Base-by-base conservation (phyloP, 2,113 vertebrate genomes). In the Tragelaphus scriptus region DNA sequence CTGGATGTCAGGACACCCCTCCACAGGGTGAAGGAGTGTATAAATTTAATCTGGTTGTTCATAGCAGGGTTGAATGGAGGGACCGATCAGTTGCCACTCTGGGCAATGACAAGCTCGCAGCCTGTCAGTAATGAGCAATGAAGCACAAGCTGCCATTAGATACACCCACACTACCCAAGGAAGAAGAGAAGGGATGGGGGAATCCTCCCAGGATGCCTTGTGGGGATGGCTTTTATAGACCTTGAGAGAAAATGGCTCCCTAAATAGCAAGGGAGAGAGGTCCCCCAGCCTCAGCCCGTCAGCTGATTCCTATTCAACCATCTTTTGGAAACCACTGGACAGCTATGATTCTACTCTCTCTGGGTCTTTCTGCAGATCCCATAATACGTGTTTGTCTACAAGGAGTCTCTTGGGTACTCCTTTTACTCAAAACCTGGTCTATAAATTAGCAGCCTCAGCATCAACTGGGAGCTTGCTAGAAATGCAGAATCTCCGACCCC, bases 1-100 rank as follows among this genome's bases (percentile, higher is more conserved):
- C 89, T 30, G 82, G 85, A 96, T 97, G 96, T 97, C 96, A 93
- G 87, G 84, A 88, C 47, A 92, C 82, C 25, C 89, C 88, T 97
- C 96, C 49, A 65, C 40, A 25, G 91, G 92, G 84, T 71, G 97
- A 97, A 85, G 96, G 75, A 96, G 93, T 97, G 36, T 94, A 98
- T 95, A 96, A 91, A 98, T 98, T 96, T 97, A 98, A 98, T 98
- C 88, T 97, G 96, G 89, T 90, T 93, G 84, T 82, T 97, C 97
- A 95, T 81, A 97, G 85, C 87, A 95, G 44, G 81, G 80, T 85
- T 93, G 96, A 97, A 91, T 95, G 84, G 91, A 96, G 63, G 95
- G 94, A 65, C 95, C 40, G 16, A 91, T 96, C 95, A 55, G 53
- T 63, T 97, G 97, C 98, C 96, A 98, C 63, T 97, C 89, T 68